Percentiles rank a stretch among this genome's conserved stretches.
These are phyloP conservation scores for Oreotrochilus melanogaster DNA, from an alignment of 2,113 vertebrate species.

Conservation along the genomic window DNA sequence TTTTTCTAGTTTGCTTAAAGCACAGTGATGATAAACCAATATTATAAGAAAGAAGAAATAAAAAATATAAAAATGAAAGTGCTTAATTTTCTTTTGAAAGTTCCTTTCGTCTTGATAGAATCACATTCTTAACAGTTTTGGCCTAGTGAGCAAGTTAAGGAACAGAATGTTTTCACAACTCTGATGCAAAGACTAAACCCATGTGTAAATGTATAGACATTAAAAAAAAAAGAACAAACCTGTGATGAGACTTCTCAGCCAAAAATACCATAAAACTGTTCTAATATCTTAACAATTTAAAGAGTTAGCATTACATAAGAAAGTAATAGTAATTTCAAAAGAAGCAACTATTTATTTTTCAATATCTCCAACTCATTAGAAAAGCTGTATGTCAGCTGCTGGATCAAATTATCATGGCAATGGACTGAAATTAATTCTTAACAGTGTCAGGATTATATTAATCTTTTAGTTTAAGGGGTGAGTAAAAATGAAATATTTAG, in stretches of 20 bases:
- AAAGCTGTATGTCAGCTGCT: not conserved
- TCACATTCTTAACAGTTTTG: not conserved
- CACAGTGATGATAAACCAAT: not conserved
- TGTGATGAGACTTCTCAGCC: not conserved
- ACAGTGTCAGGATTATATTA: not conserved
- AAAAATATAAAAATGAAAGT: not conserved
- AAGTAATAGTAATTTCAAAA: not conserved
- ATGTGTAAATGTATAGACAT: not conserved
- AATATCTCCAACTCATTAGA: not conserved
- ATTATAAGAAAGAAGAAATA: no score
- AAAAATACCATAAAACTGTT: not conserved
- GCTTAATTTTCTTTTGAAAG: not conserved
- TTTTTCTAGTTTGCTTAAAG: not conserved
- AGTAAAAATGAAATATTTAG: not conserved
- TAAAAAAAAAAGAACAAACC: not conserved
- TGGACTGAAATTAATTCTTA: not conserved
- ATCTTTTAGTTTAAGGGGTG: not conserved
- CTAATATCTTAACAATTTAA: not conserved
- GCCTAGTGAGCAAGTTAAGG: not conserved
- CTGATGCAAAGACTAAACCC: not conserved
- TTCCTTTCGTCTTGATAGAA: not conserved
- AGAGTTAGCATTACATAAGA: accelerated
- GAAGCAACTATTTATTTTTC: not conserved
- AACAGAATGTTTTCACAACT: accelerated
- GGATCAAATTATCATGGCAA: not conserved